Evolutionary conservation across 2,113 vertebrate species (phyloP).

Genomic region (Ophiodon elongatus): DNA sequence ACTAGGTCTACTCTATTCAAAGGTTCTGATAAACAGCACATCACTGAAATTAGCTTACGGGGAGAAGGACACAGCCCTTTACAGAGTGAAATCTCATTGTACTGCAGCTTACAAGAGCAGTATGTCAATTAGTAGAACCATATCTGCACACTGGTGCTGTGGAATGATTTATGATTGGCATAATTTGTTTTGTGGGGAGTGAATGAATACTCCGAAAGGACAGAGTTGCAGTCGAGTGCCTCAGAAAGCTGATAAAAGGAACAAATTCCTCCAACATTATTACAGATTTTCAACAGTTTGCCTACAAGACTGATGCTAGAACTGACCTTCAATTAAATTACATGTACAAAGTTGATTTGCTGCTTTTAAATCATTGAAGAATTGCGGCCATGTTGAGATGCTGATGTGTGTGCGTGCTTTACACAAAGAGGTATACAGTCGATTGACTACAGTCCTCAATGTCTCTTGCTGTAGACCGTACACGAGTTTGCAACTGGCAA

Average conservation of each 20-base stretch:
- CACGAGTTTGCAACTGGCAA: background rate
- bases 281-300: background rate
- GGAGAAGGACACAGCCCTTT: slow-evolving; percentile 13
- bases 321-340: background rate
- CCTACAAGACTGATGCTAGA: background rate
- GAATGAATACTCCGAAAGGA: background rate
- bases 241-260: background rate
- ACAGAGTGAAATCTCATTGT: slow-evolving; percentile 22
- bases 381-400: background rate
- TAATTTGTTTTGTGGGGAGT: slow-evolving; percentile 1
- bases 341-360: background rate
- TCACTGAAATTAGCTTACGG: slow-evolving; percentile 9
- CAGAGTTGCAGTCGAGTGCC: background rate
- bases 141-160: background rate
- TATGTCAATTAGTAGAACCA: background rate
- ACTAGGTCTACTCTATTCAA: slow-evolving; percentile 39
- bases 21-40: slow-evolving; percentile 38
- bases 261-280: background rate
- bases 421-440: background rate
- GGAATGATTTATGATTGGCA: slow-evolving; percentile 28
- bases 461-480: background rate
- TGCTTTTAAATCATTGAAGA: background rate
- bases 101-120: slow-evolving; percentile 2
- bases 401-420: background rate
- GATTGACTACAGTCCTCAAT: background rate